Percentiles rank a stretch among this genome's conserved stretches.
phyloP scores from a whole-genome alignment of 2,797 vertebrate genomes.

The Melanotaenia boesemani region DNA sequence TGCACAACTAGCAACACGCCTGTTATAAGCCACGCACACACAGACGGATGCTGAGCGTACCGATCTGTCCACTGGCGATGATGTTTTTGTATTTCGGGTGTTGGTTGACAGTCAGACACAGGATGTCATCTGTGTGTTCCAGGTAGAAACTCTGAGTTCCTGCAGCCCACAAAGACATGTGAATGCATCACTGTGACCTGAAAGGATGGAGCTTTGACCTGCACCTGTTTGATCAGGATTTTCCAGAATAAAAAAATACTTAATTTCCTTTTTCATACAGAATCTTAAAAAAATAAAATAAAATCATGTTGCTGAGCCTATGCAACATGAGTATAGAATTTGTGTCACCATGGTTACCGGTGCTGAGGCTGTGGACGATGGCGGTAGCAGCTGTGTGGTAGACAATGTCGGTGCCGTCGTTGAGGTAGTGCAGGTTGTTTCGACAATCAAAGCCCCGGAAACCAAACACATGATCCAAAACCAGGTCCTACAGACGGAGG shows the following conservation, averaged over 20 bases:
- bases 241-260: too few relatives aligned
- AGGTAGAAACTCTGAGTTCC: slow-evolving; percentile 97
- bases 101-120: slow-evolving; percentile 95
- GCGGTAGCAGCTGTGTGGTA: slow-evolving; percentile 93
- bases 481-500: slow-evolving; percentile 84
- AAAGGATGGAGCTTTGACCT: background rate
- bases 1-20: slow-evolving; percentile 71
- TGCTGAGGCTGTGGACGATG: slow-evolving; percentile 92
- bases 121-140: slow-evolving; percentile 96
- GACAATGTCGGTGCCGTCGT: slow-evolving; percentile 93
- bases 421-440: slow-evolving; percentile 98
- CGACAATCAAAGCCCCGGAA: slow-evolving; percentile 95
- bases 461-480: slow-evolving; percentile 94
- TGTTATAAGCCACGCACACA: background rate
- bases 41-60: slow-evolving; percentile 66
- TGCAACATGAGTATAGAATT: background rate
- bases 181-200: background rate
- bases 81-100: slow-evolving; percentile 96
- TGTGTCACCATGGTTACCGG: slow-evolving; percentile 77
- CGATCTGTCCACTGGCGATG: slow-evolving; percentile 96
- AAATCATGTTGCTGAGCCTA: background rate
- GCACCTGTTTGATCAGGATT: too few relatives aligned
- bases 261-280: background rate
- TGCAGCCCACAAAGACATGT: slow-evolving; percentile 61
- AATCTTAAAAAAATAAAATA: background rate